Conservation (phyloP, 2,797 vertebrate species). For the Platalea minor region DNA sequence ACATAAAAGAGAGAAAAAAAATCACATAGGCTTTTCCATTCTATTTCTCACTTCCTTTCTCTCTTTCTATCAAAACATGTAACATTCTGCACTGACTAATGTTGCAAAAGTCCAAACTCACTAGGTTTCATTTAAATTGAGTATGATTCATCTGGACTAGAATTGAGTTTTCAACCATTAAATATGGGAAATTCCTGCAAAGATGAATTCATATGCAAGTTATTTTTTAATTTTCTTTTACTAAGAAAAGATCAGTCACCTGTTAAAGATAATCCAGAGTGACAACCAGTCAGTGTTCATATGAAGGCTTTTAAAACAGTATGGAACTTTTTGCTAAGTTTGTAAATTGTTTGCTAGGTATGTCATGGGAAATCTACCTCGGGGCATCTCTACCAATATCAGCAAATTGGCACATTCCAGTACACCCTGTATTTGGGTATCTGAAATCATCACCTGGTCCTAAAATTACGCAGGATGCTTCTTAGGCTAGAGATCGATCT, state of each 20-base stretch:
- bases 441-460: neutral
- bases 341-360: neutral
- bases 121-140: slow-evolving; percentile 45
- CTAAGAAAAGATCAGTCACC: neutral
- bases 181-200: slow-evolving; percentile 63
- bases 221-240: neutral
- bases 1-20: slow-evolving; percentile 11
- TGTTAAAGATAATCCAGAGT: neutral
- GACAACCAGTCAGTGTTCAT: neutral
- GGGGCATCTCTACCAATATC: neutral
- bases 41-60: slow-evolving; percentile 70
- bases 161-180: slow-evolving; percentile 51
- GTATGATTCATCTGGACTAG: slow-evolving; percentile 61
- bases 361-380: neutral
- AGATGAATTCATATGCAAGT: slow-evolving; percentile 30
- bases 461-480: neutral
- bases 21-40: slow-evolving; percentile 58
- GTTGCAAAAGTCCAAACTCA: slow-evolving; percentile 31
- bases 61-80: slow-evolving; percentile 56
- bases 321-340: neutral
- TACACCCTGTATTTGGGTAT: neutral
- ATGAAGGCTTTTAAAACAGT: neutral
- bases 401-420: neutral
- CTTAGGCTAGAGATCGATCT: neutral
- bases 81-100: slow-evolving; percentile 59